Conservation (phyloP, 2,888 invertebrate genomes). For the Theodoxus fluviatilis region DNA sequence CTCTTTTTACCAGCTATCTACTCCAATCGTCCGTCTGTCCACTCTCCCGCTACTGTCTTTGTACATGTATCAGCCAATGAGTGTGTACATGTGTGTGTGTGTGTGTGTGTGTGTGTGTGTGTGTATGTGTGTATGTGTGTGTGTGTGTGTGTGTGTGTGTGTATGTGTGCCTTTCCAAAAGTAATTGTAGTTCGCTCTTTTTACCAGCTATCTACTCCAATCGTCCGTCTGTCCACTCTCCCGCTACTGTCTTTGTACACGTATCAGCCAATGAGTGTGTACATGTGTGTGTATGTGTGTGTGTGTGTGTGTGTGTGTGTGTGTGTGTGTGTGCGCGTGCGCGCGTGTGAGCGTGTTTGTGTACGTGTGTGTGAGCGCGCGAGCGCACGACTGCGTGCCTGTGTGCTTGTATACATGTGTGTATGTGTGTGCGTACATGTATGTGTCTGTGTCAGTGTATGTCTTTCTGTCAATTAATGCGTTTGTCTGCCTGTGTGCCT, state of each 20-base stretch:
- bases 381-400: constrained; percentile 5
- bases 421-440: constrained; percentile 17
- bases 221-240: too few species aligned
- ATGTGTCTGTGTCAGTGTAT: neutral
- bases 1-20: too few species aligned
- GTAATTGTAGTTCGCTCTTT: too few species aligned
- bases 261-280: too few species aligned
- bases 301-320: constrained; percentile 16
- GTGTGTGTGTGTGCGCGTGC: neutral
- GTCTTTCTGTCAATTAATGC: too few species aligned
- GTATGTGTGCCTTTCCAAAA: neutral
- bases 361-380: neutral
- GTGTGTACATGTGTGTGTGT: constrained; percentile 7
- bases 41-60: too few species aligned
- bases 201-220: too few species aligned
- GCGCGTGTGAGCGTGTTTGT: neutral
- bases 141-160: neutral
- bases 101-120: constrained; percentile 12
- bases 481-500: too few species aligned
- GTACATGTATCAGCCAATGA: neutral
- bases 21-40: too few species aligned
- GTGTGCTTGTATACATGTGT: constrained; percentile 12
- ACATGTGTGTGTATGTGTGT: constrained; percentile 13
- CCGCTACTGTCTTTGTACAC: too few species aligned
- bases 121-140: neutral